Percentiles rank a stretch among this genome's conserved stretches.
phyloP scores from a whole-genome alignment of 1,140 invertebrate species.

The Saccostrea cuccullata region DNA sequence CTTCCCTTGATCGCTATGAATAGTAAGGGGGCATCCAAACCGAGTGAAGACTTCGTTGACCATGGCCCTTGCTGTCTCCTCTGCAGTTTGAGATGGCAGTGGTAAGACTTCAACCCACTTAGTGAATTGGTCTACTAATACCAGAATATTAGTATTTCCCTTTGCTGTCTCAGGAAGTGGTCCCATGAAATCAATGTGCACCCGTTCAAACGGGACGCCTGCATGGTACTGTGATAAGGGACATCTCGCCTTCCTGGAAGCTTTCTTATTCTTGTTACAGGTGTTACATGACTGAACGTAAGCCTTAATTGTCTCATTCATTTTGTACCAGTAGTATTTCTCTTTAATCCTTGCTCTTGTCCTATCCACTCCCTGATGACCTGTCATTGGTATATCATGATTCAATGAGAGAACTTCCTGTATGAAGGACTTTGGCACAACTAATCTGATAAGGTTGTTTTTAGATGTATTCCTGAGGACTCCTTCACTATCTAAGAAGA shows the following conservation, averaged over 20 bases:
- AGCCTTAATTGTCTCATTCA: conserved; percentile 35
- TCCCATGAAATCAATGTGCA: conserved; percentile 53
- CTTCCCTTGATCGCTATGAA: conserved; percentile 46
- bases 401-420: conserved; percentile 12
- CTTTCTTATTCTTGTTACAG: conserved; percentile 54
- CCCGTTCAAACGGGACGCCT: conserved; percentile 45
- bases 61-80: conserved; percentile 37
- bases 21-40: conserved; percentile 41
- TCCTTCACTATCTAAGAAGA: conserved; percentile 39
- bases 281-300: conserved; percentile 44
- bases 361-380: conserved; percentile 43
- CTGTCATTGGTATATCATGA: conserved; percentile 42
- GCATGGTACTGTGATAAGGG: conserved; percentile 39
- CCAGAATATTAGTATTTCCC: conserved; percentile 43
- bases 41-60: conserved; percentile 44
- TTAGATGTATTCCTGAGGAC: conserved; percentile 22
- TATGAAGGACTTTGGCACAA: conserved; percentile 25
- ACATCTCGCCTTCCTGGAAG: conserved; percentile 27
- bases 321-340: conserved; percentile 49
- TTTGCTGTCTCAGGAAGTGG: conserved; percentile 21
- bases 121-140: conserved; percentile 54
- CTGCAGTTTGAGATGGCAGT: conserved; percentile 48
- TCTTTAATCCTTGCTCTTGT: conserved; percentile 43
- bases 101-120: conserved; percentile 53
- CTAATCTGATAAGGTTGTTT: conserved; percentile 9